Base-by-base conservation (phyloP, 2,797 vertebrate genomes). In the Crenuchus spilurus region DNA sequence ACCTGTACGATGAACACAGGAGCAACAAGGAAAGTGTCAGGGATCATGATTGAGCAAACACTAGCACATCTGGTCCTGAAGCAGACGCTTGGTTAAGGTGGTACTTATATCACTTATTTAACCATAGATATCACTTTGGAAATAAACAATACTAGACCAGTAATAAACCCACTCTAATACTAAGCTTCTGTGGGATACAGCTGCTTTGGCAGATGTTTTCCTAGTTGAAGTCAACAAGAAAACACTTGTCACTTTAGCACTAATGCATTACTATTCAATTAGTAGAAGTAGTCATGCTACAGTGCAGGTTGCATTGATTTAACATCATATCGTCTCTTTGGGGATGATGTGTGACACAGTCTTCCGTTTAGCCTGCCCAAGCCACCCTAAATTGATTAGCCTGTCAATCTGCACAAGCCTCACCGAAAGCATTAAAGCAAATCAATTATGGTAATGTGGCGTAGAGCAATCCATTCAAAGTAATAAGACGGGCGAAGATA, bases 371-470 rank as follows among this genome's bases (percentile, higher is more conserved):
- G 64, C 49, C 13, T 57, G 4, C 46, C 52, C 24, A 48, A 71
- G 68, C 70, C 24, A 28, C 54, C 44, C 41, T 31, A 68, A 72
- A 79, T 77, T n/a, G 79, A 81, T 81, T 70, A 76, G 20, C 58
- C 42, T 69, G 71, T 83, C 79, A 76, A 65, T 81, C 74, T 64
- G 44, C 52, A 22, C 30, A 37, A 54, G 13, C 24, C 35, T 54
- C 28, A 42, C 63, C 4, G 63, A 74, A 64, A 60, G 58, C 55
- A 49, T 49, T 57, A 75, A 66, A 69, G 51, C 51, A 68, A 80
- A 80, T 83, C 37, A 76, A 67, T 76, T 52, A 65, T 71, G 66
- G 33, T 74, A 74, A 69, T 73, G 16, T 54, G 22, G n/a, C 6
- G 30, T 20, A 26, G 24, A 22, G 31, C 26, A 35, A 51, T 51